Evolutionary conservation across 2,113 vertebrate genomes (phyloP).

Genomic region (Scophthalmus maximus): DNA sequence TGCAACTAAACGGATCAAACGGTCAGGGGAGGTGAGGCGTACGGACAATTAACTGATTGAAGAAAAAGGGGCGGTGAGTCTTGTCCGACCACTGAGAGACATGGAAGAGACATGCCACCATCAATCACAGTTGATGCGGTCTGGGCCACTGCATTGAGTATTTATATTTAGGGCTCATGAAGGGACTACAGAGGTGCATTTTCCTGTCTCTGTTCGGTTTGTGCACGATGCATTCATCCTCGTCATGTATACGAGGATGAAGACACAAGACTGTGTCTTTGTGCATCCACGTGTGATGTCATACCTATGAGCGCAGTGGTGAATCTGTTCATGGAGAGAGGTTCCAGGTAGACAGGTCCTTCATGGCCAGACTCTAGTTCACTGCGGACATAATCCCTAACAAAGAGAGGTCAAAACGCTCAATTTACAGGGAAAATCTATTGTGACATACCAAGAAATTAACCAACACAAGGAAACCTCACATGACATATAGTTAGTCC

Average conservation of each 20-base stretch:
- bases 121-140: no score
- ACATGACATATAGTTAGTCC: no score
- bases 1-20: background rate
- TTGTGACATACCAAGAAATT: background rate
- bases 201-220: no score
- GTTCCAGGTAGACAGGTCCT: conserved; percentile 95
- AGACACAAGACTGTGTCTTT: background rate
- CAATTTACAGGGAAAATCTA: conserved; percentile 6
- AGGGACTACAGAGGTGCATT: background rate
- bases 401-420: conserved; percentile 34
- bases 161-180: background rate
- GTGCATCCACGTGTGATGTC: conserved; percentile 30
- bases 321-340: conserved; percentile 97
- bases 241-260: background rate
- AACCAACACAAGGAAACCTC: no score
- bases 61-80: background rate
- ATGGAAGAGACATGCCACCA: background rate
- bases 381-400: conserved; percentile 96
- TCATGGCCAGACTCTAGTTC: conserved; percentile 96
- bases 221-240: background rate
- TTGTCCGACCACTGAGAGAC: no score
- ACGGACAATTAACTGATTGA: background rate
- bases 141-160: no score
- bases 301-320: conserved; percentile 96
- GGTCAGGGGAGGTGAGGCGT: background rate